These are phyloP conservation scores for Cephalotes varians DNA, from an alignment of 2,888 invertebrate species.

Conservation along the genomic window DNA sequence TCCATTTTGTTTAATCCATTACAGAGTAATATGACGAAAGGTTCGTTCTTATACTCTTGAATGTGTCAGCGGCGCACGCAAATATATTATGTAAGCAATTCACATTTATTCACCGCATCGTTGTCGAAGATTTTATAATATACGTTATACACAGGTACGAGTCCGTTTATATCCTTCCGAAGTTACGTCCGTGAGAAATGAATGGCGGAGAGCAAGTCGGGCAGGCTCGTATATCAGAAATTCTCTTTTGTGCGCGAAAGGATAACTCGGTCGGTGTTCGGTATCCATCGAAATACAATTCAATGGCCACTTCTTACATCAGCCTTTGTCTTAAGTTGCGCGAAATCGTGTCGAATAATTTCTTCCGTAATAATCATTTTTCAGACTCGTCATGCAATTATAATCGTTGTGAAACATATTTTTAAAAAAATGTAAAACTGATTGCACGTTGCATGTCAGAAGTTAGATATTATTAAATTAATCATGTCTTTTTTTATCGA, in stretches of 20 bases:
- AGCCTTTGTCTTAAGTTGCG: constrained; percentile 39
- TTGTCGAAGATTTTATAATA: constrained; percentile 30
- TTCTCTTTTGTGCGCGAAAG: constrained; percentile 33
- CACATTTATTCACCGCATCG: constrained; percentile 27
- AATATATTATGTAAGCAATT: constrained; percentile 15
- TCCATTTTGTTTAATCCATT: not conserved
- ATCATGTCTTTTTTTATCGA: not conserved
- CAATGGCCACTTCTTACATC: constrained; percentile 22
- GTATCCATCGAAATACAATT: constrained; percentile 39
- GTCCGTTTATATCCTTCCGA: not conserved
- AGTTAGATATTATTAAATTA: not conserved
- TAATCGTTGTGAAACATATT: not conserved
- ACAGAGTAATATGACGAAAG: not conserved
- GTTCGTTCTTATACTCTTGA: not conserved
- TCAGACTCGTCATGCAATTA: not conserved
- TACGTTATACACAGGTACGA: not conserved
- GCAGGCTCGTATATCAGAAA: constrained; percentile 42
- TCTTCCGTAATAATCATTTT: not conserved
- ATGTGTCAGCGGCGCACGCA: not conserved
- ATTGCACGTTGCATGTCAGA: not conserved
- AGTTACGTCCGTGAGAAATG: constrained; percentile 42
- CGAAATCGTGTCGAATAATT: constrained; percentile 24
- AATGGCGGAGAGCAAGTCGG: constrained; percentile 29
- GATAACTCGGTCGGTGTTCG: constrained; percentile 33
- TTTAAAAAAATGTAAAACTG: not conserved